These are phyloP conservation scores for Cheilinus undulatus DNA, from an alignment of 2,113 vertebrate genomes.

Conservation along the genomic window DNA sequence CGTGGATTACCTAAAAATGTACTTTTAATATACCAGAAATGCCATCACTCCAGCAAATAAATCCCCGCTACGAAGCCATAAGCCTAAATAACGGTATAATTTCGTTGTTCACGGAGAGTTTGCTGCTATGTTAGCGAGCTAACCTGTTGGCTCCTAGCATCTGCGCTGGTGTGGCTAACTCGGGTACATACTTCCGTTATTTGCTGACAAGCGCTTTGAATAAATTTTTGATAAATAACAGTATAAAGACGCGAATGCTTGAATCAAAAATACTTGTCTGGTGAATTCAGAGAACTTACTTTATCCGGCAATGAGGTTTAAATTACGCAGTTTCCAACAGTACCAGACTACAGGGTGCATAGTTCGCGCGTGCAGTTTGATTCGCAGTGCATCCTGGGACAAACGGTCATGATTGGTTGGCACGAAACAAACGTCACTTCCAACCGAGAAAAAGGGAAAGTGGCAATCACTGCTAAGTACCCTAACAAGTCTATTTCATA, in stretches of 20 bases:
- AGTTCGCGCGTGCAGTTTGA: conserved; percentile 67
- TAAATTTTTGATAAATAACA: neutral
- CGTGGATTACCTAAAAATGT: too few species aligned
- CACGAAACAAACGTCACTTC: conserved; percentile 29
- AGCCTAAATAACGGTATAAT: neutral
- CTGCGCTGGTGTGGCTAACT: neutral
- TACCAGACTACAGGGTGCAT: neutral
- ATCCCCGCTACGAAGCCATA: accelerated
- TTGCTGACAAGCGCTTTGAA: neutral
- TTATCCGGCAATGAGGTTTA: neutral
- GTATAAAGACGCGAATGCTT: neutral
- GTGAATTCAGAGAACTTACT: conserved; percentile 40
- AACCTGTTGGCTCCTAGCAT: conserved; percentile 6
- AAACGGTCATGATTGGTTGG: conserved; percentile 34
- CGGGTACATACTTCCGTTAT: conserved; percentile 19
- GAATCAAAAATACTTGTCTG: neutral
- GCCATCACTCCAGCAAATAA: too few species aligned
- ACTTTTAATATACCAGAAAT: too few species aligned
- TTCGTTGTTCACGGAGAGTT: neutral
- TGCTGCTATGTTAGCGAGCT: conserved; percentile 24
- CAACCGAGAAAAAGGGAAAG: neutral
- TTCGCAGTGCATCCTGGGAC: conserved; percentile 55
- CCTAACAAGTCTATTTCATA: neutral
- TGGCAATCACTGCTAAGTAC: neutral
- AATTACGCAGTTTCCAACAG: neutral